Base-by-base conservation (phyloP, 2,113 vertebrate species). In the Toxotes jaculatrix region DNA sequence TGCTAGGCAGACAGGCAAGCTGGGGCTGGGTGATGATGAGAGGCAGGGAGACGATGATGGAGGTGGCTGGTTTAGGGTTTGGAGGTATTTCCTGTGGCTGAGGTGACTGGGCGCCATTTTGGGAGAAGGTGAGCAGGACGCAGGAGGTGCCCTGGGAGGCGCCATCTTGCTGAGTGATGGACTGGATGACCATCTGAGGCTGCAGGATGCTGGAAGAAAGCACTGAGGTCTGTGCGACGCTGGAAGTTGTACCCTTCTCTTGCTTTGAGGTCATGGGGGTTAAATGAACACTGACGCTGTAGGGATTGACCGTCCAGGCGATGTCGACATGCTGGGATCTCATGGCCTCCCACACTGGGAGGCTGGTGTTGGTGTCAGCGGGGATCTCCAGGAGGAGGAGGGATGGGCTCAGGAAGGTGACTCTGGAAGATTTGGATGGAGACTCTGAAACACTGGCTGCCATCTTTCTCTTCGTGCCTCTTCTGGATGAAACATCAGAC, bases 321-420 rank as follows among this genome's bases (percentile, higher is more conserved):
- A 87, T 11, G 5, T 77, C 57, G 2, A 84, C 72, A 53, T 87
- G 75, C 42, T 83, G 34, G 5, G 79, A 70, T 5, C 51, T 83
- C 5, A 92, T 4, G 38, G 80, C 77, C 2, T 91, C 79, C 92
- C 92, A 93, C 43, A 92, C 84, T 0, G 91, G 89, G 16, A 91
- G 57, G 55, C 60, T 83, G 78, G 40, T 77, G 85, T 87, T 65
- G 49, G 43, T 8, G 47, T 73, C 62, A 0, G 78, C 1, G 0
- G 92, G 88, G 1, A 94, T 69, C n/a, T 87, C 77, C 19, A 91
- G 57, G 0, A 90, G 47, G 32, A 92, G 47, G 3, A 55, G 66
- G 11, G 72, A 65, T 0, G 63, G 57, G 27, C 59, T 79, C 21
- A 81, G 32, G 2, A 90, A 34, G 9, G 9, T 32, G 65, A 75